Evolutionary conservation across 1,140 invertebrate genomes (phyloP), one percentile per base, ranked within the genome.

Genomic region (Drosophila kurseongensis): DNA sequence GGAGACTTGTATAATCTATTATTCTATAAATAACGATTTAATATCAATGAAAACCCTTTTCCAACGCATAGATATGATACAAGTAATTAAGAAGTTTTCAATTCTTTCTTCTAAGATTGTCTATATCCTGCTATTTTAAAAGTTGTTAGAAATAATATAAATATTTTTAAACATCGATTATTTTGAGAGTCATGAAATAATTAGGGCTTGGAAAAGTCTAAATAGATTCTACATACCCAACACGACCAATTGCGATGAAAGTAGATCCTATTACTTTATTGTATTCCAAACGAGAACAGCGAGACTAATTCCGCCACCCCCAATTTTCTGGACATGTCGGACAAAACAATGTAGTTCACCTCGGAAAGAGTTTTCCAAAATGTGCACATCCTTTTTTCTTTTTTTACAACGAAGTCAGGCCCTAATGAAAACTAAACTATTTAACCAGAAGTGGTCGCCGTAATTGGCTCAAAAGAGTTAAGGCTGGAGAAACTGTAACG

Each of bases 391-490:
- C 51, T 62, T 73, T 73, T 42, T 54, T 6, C 18, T 29, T 32
- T 60, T 76, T 79, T 44, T 58, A 78, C 76, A 69, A 66, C 61
- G 88, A 86, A 86, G 83, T 88, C 79, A 88, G 58, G 65, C 48
- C 62, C 36, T 67, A 76, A 77, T 77, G 74, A 77, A 77, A 77
- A 56, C 63, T 77, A 61, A 77, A 77, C 73, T 62, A 77, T 89
- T 88, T 88, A 88, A 77, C 73, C 67, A 88, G 83, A 88, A 88
- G 80, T 84, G 73, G 84, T 80, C 73, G 67, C 36, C 68, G 56
- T 88, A 89, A 88, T 88, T 89, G 84, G 63, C 57, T 60, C 66
- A 88, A 89, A 86, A 89, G 83, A 88, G 83, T 86, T 88, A 89
- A 86, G 74, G 76, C 71, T 57, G 58, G 58, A 42, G 45, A 32